Conservation (phyloP, 2,797 vertebrate genomes). For the Enteromius mattozi region DNA sequence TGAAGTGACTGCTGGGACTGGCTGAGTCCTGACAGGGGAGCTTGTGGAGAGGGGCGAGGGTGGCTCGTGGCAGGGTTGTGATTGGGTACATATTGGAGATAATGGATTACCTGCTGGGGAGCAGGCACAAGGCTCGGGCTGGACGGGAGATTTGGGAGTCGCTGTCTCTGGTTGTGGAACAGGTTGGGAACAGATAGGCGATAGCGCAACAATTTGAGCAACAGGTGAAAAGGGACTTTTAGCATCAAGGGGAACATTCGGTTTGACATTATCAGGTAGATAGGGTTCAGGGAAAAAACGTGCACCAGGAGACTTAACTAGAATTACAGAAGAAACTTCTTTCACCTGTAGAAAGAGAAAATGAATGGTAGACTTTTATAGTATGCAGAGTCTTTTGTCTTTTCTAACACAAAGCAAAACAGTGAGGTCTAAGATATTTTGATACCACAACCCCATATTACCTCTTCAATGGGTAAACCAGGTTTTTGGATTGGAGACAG, state of each 20-base stretch:
- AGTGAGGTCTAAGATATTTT: not conserved
- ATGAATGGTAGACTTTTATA: not conserved
- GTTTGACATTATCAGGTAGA: slow-evolving; percentile 67
- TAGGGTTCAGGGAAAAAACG: slow-evolving; percentile 83
- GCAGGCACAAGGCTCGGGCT: slow-evolving; percentile 74
- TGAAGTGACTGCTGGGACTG: slow-evolving; percentile 84
- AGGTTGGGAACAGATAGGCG: slow-evolving; percentile 81
- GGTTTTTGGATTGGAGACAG: slow-evolving; percentile 66
- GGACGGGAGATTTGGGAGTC: slow-evolving; percentile 73
- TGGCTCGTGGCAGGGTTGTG: slow-evolving; percentile 85
- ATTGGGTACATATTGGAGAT: slow-evolving; percentile 90
- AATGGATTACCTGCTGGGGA: slow-evolving; percentile 77
- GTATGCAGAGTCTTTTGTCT: not conserved
- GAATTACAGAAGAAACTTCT: slow-evolving; percentile 52
- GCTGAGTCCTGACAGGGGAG: slow-evolving; percentile 90
- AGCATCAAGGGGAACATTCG: slow-evolving; percentile 54
- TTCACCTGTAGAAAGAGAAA: slow-evolving; percentile 61
- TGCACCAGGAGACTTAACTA: slow-evolving; percentile 73
- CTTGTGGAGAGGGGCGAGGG: slow-evolving; percentile 79
- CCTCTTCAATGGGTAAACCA: slow-evolving; percentile 62
- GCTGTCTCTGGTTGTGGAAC: slow-evolving; percentile 79
- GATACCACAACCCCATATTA: not conserved
- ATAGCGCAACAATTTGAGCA: slow-evolving; percentile 39
- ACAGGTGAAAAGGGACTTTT: slow-evolving; percentile 66
- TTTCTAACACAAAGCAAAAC: not conserved